Conservation (phyloP, 2,888 invertebrate species). For the Tipula lateralis region DNA sequence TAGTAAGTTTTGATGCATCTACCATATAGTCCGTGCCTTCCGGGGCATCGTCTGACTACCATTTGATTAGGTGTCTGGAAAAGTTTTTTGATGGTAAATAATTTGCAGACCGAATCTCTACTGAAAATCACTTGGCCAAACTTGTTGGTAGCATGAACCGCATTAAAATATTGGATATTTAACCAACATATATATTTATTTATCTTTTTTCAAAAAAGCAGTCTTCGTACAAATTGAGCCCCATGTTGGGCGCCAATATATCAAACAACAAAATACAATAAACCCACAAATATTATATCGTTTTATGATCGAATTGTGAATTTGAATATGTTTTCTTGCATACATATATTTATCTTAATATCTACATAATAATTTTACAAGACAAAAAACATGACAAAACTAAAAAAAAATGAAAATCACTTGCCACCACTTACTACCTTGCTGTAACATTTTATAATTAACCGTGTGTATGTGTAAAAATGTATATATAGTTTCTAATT, state of each 20-base stretch:
- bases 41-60: too few relatives aligned
- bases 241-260: background rate
- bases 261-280: background rate
- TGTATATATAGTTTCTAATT: background rate
- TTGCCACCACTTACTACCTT: constrained; percentile 15
- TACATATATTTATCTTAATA: constrained; percentile 1
- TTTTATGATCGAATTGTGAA: background rate
- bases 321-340: background rate
- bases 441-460: background rate
- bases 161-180: background rate
- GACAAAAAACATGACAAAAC: background rate
- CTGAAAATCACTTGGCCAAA: too few relatives aligned
- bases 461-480: background rate
- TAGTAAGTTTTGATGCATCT: too few relatives aligned
- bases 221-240: background rate
- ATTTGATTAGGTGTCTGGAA: too few relatives aligned
- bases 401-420: background rate
- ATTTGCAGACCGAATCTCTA: too few relatives aligned
- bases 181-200: too few relatives aligned
- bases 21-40: too few relatives aligned
- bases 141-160: too few relatives aligned
- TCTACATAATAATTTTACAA: constrained; percentile 3
- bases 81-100: too few relatives aligned
- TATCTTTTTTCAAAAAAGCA: background rate
- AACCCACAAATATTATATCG: background rate